Base-by-base conservation (phyloP, 1,140 invertebrate genomes). In the Ostrea edulis region DNA sequence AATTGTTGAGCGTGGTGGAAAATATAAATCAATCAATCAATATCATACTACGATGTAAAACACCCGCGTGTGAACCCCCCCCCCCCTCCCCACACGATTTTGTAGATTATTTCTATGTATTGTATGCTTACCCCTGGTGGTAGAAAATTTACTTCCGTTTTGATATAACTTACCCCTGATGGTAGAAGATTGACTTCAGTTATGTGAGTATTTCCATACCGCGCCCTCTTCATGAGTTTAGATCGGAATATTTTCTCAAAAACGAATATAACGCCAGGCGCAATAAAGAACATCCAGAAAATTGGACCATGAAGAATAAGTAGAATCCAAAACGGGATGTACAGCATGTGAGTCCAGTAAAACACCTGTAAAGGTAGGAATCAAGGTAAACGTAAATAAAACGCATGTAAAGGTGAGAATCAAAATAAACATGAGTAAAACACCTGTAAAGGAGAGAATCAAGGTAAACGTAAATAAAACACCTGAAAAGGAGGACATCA, bases 271-370 rank as follows among this genome's bases (percentile, higher is more conserved):
- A 97, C 90, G 0, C 97, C 98, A 0, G 98, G 98, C 2, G 96
- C 94, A 17, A 98, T 94, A 92, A 99, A 98, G 98, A 98, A 99
- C 94, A 98, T 98, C 98, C 98, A 99, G 94, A 98, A 99, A 92
- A 97, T 98, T 0, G 98, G 97, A 0, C 97, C 98, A 94, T 99
- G 98, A 54, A 99, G 95, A 25, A 98, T 96, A 7, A 97, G 95
- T 0, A 99, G 94, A 44, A 98, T 95, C 97, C 97, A 98, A 93
- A 98, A 99, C 0, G 97, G 97, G 22, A 98, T 95, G 93, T 98
- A 99, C 53, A 99, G 95, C 53, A 98, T 95, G 95, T 99, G 98
- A 0, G 97, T 98, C 97, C 98, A 99, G 93, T 99, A 99, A 93
- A 99, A 99, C 52, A 99, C 96, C 97, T 98, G 84, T 25, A 86